phyloP scores from a whole-genome alignment of 2,797 vertebrate species.

The Amblyraja radiata region DNA sequence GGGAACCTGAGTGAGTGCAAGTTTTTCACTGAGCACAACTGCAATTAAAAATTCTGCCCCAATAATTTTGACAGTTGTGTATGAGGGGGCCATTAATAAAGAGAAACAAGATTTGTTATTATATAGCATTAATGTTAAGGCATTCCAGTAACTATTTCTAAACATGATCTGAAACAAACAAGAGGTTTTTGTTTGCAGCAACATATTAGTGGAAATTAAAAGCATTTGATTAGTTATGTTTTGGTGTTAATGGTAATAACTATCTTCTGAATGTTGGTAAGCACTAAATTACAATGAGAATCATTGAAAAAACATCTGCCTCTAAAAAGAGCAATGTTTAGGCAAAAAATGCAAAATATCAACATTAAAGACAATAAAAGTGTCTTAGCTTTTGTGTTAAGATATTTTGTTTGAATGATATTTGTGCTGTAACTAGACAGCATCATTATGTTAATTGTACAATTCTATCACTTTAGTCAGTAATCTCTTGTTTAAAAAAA shows the following conservation, averaged over 20 bases:
- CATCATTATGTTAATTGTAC: background rate
- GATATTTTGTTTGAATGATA: background rate
- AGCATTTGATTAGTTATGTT: background rate
- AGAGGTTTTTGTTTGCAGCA: background rate
- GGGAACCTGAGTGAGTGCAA: background rate
- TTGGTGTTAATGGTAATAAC: background rate
- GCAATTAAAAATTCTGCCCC: background rate
- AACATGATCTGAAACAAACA: no score
- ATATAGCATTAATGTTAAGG: no score
- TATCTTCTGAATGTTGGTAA: background rate
- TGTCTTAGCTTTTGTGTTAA: background rate
- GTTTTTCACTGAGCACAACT: background rate
- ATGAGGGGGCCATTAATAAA: no score
- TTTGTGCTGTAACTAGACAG: background rate
- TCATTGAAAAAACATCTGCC: background rate
- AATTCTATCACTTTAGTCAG: background rate
- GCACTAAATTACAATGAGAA: background rate
- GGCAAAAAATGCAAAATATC: background rate
- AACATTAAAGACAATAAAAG: background rate
- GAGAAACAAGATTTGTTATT: no score
- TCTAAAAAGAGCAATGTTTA: background rate
- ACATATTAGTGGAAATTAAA: background rate
- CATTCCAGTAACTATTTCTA: no score
- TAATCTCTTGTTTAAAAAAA: background rate
- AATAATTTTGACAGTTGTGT: background rate